Conservation (phyloP, 2,797 vertebrate species). For the Coregonus ussuriensis region DNA sequence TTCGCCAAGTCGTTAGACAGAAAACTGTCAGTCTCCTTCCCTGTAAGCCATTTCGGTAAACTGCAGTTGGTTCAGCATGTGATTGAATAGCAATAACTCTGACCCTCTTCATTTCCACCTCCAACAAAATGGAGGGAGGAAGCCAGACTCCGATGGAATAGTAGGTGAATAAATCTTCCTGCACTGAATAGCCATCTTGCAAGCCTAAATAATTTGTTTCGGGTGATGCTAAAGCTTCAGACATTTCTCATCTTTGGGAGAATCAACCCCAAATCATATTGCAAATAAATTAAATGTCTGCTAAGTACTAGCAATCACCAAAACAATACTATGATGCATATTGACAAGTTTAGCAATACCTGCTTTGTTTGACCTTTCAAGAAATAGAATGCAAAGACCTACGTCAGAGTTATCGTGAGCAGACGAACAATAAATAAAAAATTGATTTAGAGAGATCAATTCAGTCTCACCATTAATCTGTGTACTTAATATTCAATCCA, state of each 20-base stretch:
- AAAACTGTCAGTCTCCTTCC: constrained; percentile 36
- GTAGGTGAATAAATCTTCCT: constrained; percentile 53
- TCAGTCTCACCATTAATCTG: constrained; percentile 4
- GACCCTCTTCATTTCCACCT: constrained; percentile 43
- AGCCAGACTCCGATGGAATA: constrained; percentile 34
- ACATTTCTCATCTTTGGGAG: background rate
- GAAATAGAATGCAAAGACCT: background rate
- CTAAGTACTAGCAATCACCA: background rate
- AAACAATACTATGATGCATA: background rate
- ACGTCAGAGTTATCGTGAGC: background rate
- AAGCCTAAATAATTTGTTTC: background rate
- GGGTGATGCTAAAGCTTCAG: background rate
- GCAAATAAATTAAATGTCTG: no score
- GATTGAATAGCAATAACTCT: constrained; percentile 61
- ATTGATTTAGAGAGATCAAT: constrained; percentile 18
- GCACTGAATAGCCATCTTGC: constrained; percentile 37
- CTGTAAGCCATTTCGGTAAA: constrained; percentile 57
- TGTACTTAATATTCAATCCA: constrained; percentile 6
- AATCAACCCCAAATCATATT: background rate
- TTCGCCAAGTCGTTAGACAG: background rate
- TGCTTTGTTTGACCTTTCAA: background rate
- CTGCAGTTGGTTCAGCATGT: constrained; percentile 37
- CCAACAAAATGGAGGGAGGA: constrained; percentile 34
- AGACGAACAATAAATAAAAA: constrained; percentile 6
- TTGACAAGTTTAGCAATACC: background rate